Percentiles rank a stretch among this genome's conserved stretches.
phyloP scores from a whole-genome alignment of 2,113 vertebrate species.

The Marmota flaviventris region DNA sequence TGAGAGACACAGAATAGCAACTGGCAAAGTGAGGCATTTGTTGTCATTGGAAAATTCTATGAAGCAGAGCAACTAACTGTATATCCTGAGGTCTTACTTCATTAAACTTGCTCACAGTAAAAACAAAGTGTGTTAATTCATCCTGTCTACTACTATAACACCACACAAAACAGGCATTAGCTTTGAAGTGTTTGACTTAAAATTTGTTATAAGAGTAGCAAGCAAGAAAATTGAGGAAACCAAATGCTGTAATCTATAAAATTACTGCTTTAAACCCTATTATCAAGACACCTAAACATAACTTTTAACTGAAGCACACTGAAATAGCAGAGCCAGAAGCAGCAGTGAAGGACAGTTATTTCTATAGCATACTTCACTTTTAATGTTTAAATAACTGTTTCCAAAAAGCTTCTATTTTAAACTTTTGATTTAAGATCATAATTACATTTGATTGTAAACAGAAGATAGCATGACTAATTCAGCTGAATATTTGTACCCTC shows the following conservation, averaged over 20 bases:
- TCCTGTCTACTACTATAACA: background rate
- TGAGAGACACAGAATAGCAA: background rate
- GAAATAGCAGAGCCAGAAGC: background rate
- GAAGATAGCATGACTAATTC: slow-evolving; percentile 53
- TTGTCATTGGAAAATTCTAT: background rate
- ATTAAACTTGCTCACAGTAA: background rate
- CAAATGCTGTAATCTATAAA: background rate
- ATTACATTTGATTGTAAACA: slow-evolving; percentile 46
- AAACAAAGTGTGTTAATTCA: background rate
- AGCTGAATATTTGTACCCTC: background rate
- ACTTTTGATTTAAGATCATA: slow-evolving; percentile 21
- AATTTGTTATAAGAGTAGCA: background rate
- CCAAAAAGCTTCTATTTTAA: slow-evolving; percentile 43
- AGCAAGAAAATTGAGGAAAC: background rate
- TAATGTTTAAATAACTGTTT: slow-evolving; percentile 23
- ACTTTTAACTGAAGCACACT: background rate
- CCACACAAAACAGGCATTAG: background rate
- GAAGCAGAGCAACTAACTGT: background rate
- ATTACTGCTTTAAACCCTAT: background rate
- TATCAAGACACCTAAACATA: background rate
- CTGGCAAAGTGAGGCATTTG: background rate
- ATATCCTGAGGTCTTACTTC: background rate
- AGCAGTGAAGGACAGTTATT: background rate
- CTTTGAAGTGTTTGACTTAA: background rate
- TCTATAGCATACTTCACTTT: background rate